Conservation (phyloP, 2,797 vertebrate species). For the Tamandua tetradactyla region DNA sequence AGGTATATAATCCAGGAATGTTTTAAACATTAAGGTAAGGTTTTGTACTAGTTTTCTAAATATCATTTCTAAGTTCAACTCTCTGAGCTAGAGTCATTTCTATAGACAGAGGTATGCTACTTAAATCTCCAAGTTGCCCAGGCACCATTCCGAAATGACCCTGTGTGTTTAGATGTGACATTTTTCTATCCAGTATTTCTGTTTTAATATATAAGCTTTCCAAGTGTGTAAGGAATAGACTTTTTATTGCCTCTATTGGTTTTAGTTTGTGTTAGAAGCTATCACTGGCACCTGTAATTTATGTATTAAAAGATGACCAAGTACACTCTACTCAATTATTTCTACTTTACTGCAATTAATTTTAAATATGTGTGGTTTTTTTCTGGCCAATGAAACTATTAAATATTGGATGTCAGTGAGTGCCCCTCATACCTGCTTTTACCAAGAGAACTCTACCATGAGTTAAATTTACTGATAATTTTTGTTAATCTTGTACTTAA, state of each 20-base stretch:
- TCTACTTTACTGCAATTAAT: neutral
- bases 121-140: neutral
- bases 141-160: neutral
- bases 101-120: neutral
- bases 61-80: neutral
- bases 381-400: neutral
- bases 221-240: neutral
- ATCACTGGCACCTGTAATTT: neutral
- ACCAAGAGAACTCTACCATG: neutral
- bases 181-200: neutral
- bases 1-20: neutral
- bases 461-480: neutral
- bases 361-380: neutral
- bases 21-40: neutral
- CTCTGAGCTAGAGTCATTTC: neutral
- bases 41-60: conserved; percentile 3
- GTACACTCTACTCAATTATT: neutral
- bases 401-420: neutral
- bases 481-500: neutral
- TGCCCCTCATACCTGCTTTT: neutral
- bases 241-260: neutral
- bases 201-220: neutral
- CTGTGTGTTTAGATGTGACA: neutral
- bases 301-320: neutral
- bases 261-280: conserved; percentile 11